Percentiles rank a stretch among this genome's conserved stretches.
These are phyloP conservation scores for Antigone vipio DNA, from an alignment of 2,113 vertebrate genomes.

Conservation along the genomic window DNA sequence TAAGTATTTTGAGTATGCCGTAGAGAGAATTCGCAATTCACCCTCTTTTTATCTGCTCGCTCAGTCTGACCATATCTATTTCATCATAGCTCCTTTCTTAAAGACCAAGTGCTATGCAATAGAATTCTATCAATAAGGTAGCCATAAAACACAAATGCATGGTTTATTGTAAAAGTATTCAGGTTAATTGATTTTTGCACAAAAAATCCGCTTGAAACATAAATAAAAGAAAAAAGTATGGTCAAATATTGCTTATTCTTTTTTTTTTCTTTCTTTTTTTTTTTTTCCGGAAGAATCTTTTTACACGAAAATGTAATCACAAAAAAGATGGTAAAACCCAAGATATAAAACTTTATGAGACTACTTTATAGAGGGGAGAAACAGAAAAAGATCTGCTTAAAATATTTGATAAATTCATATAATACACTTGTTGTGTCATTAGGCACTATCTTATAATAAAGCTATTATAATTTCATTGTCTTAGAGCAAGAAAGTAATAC, in stretches of 20 bases:
- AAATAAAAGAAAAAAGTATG: background rate
- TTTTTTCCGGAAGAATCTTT: background rate
- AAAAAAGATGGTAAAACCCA: background rate
- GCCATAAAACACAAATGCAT: background rate
- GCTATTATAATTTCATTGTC: background rate
- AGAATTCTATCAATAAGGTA: background rate
- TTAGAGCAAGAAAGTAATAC: background rate
- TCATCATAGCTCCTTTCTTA: background rate
- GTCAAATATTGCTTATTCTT: background rate
- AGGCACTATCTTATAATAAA: background rate
- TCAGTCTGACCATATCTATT: background rate
- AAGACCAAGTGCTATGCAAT: fast-evolving
- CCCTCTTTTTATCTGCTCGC: fast-evolving
- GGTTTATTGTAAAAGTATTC: background rate
- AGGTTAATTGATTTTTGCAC: background rate
- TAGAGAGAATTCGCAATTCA: background rate
- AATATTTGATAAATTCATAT: background rate
- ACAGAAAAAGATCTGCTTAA: background rate
- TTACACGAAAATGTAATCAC: background rate
- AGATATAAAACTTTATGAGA: background rate
- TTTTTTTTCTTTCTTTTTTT: background rate
- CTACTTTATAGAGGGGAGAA: background rate
- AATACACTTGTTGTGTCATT: background rate
- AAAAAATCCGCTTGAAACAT: background rate
- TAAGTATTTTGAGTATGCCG: background rate